phyloP scores from a whole-genome alignment of 2,888 invertebrate species.

The Nowickia ferox region DNA sequence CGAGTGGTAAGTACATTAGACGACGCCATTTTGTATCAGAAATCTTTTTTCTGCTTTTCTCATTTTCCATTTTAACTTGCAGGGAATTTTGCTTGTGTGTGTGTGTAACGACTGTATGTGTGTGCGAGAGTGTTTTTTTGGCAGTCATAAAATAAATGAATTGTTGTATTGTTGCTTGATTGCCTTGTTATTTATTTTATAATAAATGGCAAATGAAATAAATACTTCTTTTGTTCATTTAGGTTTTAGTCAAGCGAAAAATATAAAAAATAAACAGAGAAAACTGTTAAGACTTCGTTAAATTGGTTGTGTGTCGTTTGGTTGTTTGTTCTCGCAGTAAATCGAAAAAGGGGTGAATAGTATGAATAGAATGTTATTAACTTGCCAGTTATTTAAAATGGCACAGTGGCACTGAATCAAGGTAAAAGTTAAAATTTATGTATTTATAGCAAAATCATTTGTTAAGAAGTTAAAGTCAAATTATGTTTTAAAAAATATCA shows the following conservation, averaged over 20 bases:
- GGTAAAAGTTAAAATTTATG: neutral
- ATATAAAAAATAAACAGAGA: neutral
- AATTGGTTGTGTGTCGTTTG: slow-evolving; percentile 30
- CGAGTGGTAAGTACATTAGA: slow-evolving; percentile 31
- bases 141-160: slow-evolving; percentile 82
- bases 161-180: slow-evolving; percentile 81
- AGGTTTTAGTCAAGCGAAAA: neutral
- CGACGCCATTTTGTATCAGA: slow-evolving; percentile 67
- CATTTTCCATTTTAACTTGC: slow-evolving; percentile 56
- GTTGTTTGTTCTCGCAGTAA: neutral
- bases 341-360: slow-evolving; percentile 57
- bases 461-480: too few relatives aligned
- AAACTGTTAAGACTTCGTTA: slow-evolving; percentile 53
- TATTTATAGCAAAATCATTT: too few relatives aligned
- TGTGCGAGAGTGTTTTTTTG: slow-evolving; percentile 61
- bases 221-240: slow-evolving; percentile 42
- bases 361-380: slow-evolving; percentile 26
- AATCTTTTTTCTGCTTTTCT: slow-evolving; percentile 18
- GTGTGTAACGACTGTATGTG: slow-evolving; percentile 32
- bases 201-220: slow-evolving; percentile 66
- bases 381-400: slow-evolving; percentile 25
- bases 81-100: slow-evolving; percentile 21
- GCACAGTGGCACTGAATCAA: slow-evolving; percentile 28
- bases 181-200: slow-evolving; percentile 76
- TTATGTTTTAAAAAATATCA: too few relatives aligned